Percentiles rank a stretch among this genome's conserved stretches.
Conservation (phyloP, 2,797 vertebrate species). For the Hoplostethus atlanticus region DNA sequence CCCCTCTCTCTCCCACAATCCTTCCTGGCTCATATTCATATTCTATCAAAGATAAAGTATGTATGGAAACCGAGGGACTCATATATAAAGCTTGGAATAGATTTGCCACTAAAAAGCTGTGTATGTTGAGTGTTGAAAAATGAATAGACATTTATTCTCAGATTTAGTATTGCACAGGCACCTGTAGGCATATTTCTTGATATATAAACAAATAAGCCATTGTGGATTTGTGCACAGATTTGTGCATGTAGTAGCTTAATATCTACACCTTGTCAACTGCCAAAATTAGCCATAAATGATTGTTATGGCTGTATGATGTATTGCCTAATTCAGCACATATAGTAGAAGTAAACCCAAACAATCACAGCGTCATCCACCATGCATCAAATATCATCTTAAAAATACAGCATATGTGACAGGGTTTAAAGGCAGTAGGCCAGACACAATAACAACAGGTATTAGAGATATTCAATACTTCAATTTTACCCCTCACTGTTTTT, state of each 20-base stretch:
- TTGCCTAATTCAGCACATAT: background rate
- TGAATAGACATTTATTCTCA: background rate
- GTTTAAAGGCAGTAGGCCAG: background rate
- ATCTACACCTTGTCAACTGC: background rate
- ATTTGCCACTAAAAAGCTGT: background rate
- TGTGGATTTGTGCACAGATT: background rate
- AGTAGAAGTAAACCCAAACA: background rate
- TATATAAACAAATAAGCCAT: background rate
- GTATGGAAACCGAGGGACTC: background rate
- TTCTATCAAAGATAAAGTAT: background rate
- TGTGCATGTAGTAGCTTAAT: background rate
- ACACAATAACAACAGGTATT: no score
- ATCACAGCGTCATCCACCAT: no score
- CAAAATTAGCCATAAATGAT: background rate
- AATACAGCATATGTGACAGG: background rate
- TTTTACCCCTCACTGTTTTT: background rate
- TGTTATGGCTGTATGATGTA: background rate
- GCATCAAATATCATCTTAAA: no score
- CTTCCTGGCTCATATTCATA: no score
- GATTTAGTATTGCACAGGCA: background rate
- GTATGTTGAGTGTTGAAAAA: background rate
- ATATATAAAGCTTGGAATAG: no score
- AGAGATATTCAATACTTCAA: background rate
- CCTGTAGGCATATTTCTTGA: background rate
- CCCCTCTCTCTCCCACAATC: no score